These are phyloP conservation scores for Apistogramma diplotaenia DNA, from an alignment of 2,113 vertebrate genomes.

Conservation along the genomic window DNA sequence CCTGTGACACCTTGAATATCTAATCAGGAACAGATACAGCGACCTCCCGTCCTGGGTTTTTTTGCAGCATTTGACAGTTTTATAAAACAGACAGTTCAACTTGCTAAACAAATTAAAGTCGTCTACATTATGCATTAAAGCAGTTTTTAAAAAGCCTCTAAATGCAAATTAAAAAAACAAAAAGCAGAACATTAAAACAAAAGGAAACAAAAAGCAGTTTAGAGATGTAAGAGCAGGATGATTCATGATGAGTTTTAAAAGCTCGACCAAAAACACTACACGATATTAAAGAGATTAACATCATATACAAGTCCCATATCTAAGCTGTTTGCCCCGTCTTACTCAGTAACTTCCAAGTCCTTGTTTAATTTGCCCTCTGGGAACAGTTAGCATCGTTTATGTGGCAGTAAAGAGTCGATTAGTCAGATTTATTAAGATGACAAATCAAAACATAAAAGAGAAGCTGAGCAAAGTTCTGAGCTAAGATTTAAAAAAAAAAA, in stretches of 20 bases:
- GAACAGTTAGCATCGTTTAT: neutral
- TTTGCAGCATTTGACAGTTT: neutral
- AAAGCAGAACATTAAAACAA: neutral
- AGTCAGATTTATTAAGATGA: neutral
- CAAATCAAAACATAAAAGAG: neutral
- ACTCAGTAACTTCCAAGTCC: neutral
- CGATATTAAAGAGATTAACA: neutral
- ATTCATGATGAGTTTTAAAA: neutral
- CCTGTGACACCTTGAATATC: neutral
- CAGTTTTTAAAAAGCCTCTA: no score
- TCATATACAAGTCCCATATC: neutral
- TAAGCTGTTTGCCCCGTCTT: neutral
- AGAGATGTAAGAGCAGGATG: neutral
- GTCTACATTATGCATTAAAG: neutral
- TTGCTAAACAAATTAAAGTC: neutral
- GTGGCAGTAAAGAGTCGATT: neutral
- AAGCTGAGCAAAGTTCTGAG: neutral
- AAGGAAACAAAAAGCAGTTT: neutral
- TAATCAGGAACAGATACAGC: neutral
- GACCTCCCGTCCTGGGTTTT: neutral
- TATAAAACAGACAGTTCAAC: neutral
- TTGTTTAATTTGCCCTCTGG: neutral
- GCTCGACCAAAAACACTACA: neutral
- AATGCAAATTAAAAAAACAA: neutral
- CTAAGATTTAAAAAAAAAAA: neutral